Evolutionary conservation across 1,140 invertebrate species (phyloP).

Genomic region (Drosophila rufa): DNA sequence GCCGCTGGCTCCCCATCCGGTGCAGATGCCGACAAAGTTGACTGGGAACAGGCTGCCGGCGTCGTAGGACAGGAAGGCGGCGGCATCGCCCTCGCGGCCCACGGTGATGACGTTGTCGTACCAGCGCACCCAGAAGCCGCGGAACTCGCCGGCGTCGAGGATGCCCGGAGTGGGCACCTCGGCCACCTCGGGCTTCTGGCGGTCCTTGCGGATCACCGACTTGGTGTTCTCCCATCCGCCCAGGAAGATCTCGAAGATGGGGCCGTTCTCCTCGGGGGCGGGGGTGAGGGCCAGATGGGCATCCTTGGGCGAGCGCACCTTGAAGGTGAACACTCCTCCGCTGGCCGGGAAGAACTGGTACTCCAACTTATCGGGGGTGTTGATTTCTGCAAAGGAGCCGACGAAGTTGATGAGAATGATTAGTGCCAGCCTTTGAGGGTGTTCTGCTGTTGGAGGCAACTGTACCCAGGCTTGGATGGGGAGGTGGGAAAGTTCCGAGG

Average conservation of each 20-base stretch:
- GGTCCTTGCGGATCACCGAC: constrained; percentile 92
- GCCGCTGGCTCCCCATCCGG: constrained; percentile 93
- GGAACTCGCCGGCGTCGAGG: constrained; percentile 89
- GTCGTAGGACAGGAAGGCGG: constrained; percentile 89
- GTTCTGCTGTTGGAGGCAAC: background rate
- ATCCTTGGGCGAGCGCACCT: constrained; percentile 91
- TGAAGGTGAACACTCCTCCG: constrained; percentile 89
- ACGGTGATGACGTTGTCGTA: constrained; percentile 87
- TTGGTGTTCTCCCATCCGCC: constrained; percentile 94
- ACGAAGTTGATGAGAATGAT: background rate
- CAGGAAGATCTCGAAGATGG: constrained; percentile 93
- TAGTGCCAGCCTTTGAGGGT: background rate
- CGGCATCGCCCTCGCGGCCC: constrained; percentile 86
- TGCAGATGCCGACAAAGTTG: constrained; percentile 91
- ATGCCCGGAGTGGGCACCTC: constrained; percentile 90
- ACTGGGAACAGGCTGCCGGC: constrained; percentile 90
- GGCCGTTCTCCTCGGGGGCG: constrained; percentile 88
- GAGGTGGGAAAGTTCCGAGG: constrained; percentile 24
- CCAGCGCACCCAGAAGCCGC: constrained; percentile 94
- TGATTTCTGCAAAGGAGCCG: constrained; percentile 87
- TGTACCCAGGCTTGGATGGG: constrained; percentile 10
- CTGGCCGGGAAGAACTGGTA: constrained; percentile 91
- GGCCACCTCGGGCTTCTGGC: constrained; percentile 91
- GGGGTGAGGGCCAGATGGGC: constrained; percentile 91
- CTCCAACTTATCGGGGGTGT: constrained; percentile 92